These are phyloP conservation scores for Drosophila rufa DNA, from an alignment of 1,140 invertebrate species.

Conservation along the genomic window DNA sequence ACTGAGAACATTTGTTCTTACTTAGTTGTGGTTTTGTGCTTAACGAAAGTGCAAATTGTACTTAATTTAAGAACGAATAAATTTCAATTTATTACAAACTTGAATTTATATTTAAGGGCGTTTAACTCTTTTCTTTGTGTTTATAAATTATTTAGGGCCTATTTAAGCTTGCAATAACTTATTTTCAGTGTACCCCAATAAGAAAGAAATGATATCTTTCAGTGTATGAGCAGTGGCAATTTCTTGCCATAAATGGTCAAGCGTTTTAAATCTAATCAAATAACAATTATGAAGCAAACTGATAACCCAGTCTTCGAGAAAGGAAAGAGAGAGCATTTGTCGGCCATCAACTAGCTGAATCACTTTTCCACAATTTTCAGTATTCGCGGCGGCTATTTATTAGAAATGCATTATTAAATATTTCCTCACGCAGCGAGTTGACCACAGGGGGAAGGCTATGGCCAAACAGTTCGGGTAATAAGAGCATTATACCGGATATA, in stretches of 20 bases:
- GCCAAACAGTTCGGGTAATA: slow-evolving; percentile 24
- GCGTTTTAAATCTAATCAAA: slow-evolving; percentile 17
- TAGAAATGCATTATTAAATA: slow-evolving; percentile 77
- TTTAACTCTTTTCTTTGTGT: not conserved
- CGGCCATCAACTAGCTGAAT: not conserved
- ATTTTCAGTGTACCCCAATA: not conserved
- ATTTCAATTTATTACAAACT: no score
- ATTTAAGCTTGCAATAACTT: not conserved
- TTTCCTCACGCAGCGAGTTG: slow-evolving; percentile 59
- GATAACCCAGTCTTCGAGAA: slow-evolving; percentile 5
- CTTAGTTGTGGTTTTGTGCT: no score
- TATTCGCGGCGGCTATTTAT: slow-evolving; percentile 43
- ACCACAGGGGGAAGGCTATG: slow-evolving; percentile 13
- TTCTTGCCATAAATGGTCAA: slow-evolving; percentile 13
- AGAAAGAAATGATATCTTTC: not conserved
- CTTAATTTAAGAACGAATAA: no score
- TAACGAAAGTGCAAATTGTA: no score
- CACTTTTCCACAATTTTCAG: slow-evolving; percentile 24
- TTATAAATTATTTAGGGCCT: no score
- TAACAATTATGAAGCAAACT: slow-evolving; percentile 27
- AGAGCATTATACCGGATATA: slow-evolving; percentile 48
- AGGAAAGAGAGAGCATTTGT: slow-evolving; percentile 5
- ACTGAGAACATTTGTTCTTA: no score
- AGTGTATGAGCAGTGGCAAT: slow-evolving; percentile 3
- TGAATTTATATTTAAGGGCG: no score